Conservation (phyloP, 2,888 invertebrate genomes). For the Lasioglossum leucozonium region DNA sequence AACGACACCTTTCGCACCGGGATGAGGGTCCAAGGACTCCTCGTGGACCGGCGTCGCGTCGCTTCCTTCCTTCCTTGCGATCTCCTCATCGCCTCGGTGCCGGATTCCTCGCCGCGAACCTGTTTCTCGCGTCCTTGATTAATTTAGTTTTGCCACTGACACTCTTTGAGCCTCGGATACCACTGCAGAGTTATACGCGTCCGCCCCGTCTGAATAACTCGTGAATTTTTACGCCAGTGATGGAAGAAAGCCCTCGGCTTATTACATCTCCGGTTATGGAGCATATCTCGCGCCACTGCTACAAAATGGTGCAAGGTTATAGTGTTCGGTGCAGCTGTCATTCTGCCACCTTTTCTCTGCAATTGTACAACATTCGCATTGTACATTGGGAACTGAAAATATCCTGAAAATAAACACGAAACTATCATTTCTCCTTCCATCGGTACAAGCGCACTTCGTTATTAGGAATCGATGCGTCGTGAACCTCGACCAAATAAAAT, state of each 20-base stretch:
- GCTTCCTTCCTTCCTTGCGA: constrained; percentile 24
- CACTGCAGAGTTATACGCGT: background rate
- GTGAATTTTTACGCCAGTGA: background rate
- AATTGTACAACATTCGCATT: background rate
- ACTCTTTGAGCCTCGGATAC: constrained; percentile 37
- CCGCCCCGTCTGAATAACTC: background rate
- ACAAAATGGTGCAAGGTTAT: background rate
- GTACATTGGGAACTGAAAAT: background rate
- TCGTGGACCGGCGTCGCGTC: constrained; percentile 28
- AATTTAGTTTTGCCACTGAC: constrained; percentile 65
- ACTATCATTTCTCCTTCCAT: too few species aligned
- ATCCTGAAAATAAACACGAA: background rate
- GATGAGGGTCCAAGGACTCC: constrained; percentile 46
- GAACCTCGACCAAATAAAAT: too few species aligned
- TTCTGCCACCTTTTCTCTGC: background rate
- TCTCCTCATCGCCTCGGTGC: background rate
- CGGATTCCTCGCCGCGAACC: background rate
- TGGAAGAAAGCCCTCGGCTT: background rate
- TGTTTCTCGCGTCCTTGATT: constrained; percentile 22
- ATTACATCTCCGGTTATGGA: background rate
- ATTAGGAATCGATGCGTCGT: too few species aligned
- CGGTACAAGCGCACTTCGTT: too few species aligned
- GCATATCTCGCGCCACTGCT: background rate
- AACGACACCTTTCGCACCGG: constrained; percentile 71
- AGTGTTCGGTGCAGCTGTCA: background rate